Evolutionary conservation across 2,888 invertebrate species (phyloP).

Genomic region (Nesidiocoris tenuis): DNA sequence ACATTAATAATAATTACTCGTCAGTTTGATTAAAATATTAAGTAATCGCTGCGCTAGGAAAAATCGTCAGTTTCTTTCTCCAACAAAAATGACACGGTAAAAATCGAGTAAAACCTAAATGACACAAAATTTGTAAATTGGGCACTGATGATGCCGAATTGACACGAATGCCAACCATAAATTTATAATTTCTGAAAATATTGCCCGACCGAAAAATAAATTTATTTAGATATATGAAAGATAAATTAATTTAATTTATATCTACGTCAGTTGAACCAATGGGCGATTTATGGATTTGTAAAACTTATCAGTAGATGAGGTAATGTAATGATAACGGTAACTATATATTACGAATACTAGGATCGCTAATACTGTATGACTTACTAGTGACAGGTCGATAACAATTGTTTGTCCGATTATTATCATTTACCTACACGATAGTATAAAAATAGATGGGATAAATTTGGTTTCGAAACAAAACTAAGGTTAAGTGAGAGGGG

Average conservation of each 20-base stretch:
- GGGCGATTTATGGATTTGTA: too few species aligned
- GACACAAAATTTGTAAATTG: too few species aligned
- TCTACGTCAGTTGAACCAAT: background rate
- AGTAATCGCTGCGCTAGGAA: too few species aligned
- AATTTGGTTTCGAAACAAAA: background rate
- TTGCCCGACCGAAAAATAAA: constrained; percentile 1
- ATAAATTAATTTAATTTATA: background rate
- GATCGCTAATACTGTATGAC: constrained; percentile 26
- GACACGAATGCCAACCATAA: too few species aligned
- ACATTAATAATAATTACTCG: too few species aligned
- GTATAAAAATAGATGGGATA: constrained; percentile 29
- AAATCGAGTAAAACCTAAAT: too few species aligned
- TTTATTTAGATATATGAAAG: background rate
- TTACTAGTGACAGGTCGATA: background rate
- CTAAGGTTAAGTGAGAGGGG: background rate
- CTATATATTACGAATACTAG: constrained; percentile 31
- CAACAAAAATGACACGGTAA: too few species aligned
- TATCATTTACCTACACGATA: constrained; percentile 9
- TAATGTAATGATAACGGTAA: constrained; percentile 10
- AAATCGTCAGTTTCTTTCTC: too few species aligned
- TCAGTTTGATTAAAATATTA: too few species aligned
- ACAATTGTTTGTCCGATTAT: background rate
- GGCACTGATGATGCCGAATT: too few species aligned
- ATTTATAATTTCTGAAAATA: too few species aligned
- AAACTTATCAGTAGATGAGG: constrained; percentile 1